phyloP scores from a whole-genome alignment of 1,140 invertebrate species.

The Diploscapter pachys region DNA sequence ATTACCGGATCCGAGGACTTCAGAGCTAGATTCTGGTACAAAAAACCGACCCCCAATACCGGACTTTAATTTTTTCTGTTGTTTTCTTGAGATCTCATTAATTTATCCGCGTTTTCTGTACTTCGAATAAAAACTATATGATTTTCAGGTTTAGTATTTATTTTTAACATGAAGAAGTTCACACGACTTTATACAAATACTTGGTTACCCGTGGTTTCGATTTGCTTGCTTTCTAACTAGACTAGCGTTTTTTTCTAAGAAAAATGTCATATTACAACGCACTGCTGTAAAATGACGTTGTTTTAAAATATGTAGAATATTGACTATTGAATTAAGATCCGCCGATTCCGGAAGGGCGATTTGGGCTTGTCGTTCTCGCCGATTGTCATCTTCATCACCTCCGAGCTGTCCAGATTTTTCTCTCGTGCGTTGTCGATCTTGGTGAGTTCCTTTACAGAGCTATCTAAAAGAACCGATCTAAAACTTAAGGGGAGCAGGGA shows the following conservation, averaged over 20 bases:
- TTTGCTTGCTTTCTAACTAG: too few relatives aligned
- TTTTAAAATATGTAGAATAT: too few relatives aligned
- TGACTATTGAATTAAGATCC: neutral
- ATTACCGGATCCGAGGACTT: conserved; percentile 97
- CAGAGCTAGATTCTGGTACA: conserved; percentile 84
- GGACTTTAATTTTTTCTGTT: neutral
- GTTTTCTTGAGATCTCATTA: neutral
- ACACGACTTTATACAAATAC: too few relatives aligned
- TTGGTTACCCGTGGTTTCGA: too few relatives aligned
- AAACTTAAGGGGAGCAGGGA: too few relatives aligned
- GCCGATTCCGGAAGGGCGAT: conserved; percentile 15
- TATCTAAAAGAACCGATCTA: too few relatives aligned
- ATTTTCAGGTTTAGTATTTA: neutral
- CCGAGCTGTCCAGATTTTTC: conserved; percentile 12
- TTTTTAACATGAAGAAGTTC: too few relatives aligned
- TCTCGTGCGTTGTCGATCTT: conserved; percentile 15
- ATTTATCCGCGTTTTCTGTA: neutral
- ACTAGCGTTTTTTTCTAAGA: too few relatives aligned
- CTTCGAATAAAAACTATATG: neutral
- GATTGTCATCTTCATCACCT: conserved; percentile 16
- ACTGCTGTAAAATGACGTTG: too few relatives aligned
- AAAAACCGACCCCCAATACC: conserved; percentile 24
- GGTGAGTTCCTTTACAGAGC: too few relatives aligned
- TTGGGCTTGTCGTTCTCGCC: conserved; percentile 22
- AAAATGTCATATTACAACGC: too few relatives aligned